Evolutionary conservation across 1,140 invertebrate genomes (phyloP).

Genomic region (Pseudomyrmex cubaensis): DNA sequence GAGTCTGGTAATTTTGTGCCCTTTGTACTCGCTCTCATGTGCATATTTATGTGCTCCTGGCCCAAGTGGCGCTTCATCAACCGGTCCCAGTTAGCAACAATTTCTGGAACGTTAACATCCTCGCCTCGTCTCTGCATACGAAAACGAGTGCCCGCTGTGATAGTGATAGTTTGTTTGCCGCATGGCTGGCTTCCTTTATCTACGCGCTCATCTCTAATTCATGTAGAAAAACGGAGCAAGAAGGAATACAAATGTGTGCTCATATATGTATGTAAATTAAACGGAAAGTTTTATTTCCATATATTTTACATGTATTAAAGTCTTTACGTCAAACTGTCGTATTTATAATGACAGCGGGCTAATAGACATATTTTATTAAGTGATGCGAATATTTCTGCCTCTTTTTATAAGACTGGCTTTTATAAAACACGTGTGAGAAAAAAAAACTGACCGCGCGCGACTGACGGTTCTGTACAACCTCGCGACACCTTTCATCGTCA

Average conservation of each 20-base stretch:
- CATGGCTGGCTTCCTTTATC: conserved; percentile 40
- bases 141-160: conserved; percentile 39
- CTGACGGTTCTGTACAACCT: too few species aligned
- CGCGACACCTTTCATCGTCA: too few species aligned
- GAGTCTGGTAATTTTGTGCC: conserved; percentile 53
- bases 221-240: conserved; percentile 38
- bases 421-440: too few species aligned
- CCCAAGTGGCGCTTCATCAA: conserved; percentile 56
- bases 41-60: conserved; percentile 52
- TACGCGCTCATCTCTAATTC: conserved; percentile 41
- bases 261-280: conserved; percentile 31
- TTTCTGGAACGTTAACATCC: conserved; percentile 58
- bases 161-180: conserved; percentile 49
- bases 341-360: too few species aligned
- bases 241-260: conserved; percentile 30
- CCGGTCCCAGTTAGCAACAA: conserved; percentile 48
- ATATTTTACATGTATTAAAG: conserved; percentile 4
- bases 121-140: conserved; percentile 36
- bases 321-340: neutral
- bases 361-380: too few species aligned
- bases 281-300: neutral
- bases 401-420: too few species aligned
- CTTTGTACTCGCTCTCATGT: conserved; percentile 53
- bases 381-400: too few species aligned
- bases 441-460: too few species aligned